phyloP scores from a whole-genome alignment of 2,797 vertebrate species.

The Cetoscarus ocellatus region DNA sequence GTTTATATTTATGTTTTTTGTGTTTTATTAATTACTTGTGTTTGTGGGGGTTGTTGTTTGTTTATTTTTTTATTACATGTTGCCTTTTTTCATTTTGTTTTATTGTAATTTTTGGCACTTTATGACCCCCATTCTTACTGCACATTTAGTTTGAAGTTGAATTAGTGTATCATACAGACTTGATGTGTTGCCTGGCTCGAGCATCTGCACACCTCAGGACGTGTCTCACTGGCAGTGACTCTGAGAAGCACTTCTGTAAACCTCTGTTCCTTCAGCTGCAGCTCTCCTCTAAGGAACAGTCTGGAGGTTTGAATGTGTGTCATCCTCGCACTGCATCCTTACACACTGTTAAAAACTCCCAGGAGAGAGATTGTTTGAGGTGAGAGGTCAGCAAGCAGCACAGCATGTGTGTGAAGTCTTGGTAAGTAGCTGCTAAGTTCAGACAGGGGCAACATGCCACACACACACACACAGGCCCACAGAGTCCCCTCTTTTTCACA shows the following conservation, averaged over 20 bases:
- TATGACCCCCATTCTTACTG: no score
- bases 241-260: not conserved
- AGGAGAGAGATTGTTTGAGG: constrained; percentile 62
- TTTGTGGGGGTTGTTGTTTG: no score
- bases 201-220: not conserved
- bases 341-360: constrained; percentile 52
- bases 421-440: constrained; percentile 42
- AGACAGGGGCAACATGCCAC: constrained; percentile 36
- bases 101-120: no score
- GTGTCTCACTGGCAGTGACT: not conserved
- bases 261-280: constrained; percentile 8
- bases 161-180: not conserved
- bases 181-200: not conserved
- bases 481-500: constrained; percentile 13
- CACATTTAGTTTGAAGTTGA: no score
- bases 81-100: no score
- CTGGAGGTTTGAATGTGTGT: constrained; percentile 53
- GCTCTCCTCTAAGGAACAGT: not conserved
- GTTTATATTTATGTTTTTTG: no score
- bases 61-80: no score
- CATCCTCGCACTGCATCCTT: constrained; percentile 28
- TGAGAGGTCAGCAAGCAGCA: constrained; percentile 61
- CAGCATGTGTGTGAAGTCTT: constrained; percentile 34
- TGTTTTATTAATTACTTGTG: no score
- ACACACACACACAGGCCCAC: constrained; percentile 5